These are phyloP conservation scores for Lydus trimaculatus DNA, from an alignment of 2,888 invertebrate genomes.

Conservation along the genomic window DNA sequence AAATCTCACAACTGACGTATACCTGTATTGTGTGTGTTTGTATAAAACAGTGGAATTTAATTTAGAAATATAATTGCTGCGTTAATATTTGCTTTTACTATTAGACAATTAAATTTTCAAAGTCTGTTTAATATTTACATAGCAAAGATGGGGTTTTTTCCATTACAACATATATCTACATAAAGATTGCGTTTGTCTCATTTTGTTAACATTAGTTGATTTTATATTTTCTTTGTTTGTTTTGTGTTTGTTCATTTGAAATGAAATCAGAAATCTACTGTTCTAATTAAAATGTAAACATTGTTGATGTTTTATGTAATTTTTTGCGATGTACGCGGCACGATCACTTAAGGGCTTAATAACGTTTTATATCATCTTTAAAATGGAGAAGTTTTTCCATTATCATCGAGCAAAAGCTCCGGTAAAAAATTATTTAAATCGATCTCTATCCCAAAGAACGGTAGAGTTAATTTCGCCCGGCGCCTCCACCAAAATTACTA, in stretches of 20 bases:
- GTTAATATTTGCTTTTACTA: background rate
- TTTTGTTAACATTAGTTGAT: background rate
- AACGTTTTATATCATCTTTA: no score
- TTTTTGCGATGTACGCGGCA: background rate
- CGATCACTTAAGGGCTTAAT: no score
- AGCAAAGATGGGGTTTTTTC: background rate
- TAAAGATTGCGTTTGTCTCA: background rate
- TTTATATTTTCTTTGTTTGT: background rate
- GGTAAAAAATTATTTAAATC: no score
- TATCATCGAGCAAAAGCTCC: no score
- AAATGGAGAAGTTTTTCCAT: no score
- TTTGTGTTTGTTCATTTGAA: background rate
- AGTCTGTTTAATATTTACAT: background rate
- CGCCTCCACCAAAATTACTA: background rate
- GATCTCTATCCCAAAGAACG: no score
- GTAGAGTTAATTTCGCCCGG: background rate
- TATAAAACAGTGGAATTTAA: background rate
- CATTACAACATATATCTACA: background rate
- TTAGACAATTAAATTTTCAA: slow-evolving; percentile 1
- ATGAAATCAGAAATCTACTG: background rate
- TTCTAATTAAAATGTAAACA: background rate
- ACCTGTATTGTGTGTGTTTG: background rate
- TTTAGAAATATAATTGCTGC: background rate
- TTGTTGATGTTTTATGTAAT: background rate
- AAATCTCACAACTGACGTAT: background rate